Conservation (phyloP, 2,797 vertebrate species). For the Falco concolor region DNA sequence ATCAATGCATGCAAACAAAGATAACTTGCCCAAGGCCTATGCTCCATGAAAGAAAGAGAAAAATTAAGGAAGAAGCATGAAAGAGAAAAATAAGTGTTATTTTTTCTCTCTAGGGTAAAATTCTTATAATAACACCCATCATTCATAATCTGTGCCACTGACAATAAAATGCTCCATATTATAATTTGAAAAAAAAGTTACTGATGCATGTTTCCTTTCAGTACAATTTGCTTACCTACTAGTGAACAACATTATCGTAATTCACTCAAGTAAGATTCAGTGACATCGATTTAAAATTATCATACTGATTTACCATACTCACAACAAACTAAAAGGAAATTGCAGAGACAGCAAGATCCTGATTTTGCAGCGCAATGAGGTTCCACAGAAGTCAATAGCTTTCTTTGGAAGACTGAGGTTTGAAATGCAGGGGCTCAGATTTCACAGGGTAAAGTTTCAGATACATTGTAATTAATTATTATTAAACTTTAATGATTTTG, state of each 20-base stretch:
- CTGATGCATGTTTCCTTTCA: neutral
- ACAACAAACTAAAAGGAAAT: neutral
- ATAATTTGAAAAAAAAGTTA: neutral
- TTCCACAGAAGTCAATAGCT: neutral
- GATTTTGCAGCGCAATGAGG: neutral
- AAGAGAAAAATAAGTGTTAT: neutral
- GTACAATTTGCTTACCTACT: neutral
- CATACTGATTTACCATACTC: neutral
- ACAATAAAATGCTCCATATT: slow-evolving; percentile 57
- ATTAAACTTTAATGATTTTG: neutral
- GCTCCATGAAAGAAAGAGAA: slow-evolving; percentile 28
- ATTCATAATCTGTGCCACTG: neutral
- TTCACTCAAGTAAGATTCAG: neutral
- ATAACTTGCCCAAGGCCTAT: slow-evolving; percentile 16
- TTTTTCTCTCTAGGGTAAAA: neutral
- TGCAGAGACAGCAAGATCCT: neutral
- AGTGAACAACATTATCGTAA: neutral
- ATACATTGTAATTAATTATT: neutral
- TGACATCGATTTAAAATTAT: neutral
- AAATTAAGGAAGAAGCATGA: slow-evolving; percentile 26
- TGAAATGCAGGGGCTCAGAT: neutral
- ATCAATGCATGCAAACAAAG: slow-evolving; percentile 11
- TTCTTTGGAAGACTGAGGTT: neutral
- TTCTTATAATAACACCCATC: neutral
- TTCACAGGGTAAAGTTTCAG: neutral